These are phyloP conservation scores for Centropus bengalensis DNA, from an alignment of 2,113 vertebrate species.

Conservation along the genomic window DNA sequence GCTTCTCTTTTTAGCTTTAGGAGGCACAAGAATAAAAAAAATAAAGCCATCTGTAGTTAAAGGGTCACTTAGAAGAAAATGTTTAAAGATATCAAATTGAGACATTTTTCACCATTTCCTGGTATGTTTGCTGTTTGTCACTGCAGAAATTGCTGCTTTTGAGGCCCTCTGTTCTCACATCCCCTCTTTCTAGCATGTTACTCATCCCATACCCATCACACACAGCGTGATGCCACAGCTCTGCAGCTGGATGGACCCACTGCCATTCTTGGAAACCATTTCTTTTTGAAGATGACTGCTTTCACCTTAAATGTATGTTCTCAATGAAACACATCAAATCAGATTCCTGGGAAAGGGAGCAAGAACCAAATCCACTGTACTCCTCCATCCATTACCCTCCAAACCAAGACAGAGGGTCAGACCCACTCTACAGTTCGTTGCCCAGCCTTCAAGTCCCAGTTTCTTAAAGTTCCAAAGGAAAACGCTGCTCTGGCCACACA, in stretches of 20 bases:
- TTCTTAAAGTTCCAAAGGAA: background rate
- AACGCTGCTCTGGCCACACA: background rate
- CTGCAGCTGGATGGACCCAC: background rate
- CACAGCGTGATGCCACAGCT: accelerated
- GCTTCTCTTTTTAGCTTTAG: background rate
- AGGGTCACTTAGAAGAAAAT: background rate
- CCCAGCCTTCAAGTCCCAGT: no score
- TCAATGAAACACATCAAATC: no score
- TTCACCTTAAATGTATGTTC: background rate
- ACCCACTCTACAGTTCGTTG: background rate
- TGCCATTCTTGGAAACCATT: background rate
- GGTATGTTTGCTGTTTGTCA: background rate
- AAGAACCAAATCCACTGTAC: background rate
- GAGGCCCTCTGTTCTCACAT: background rate
- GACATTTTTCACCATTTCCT: background rate
- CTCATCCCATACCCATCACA: background rate
- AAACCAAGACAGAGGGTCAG: background rate
- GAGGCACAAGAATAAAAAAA: background rate
- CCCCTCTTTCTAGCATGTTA: background rate
- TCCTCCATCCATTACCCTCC: background rate
- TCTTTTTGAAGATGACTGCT: background rate
- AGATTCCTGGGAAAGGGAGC: background rate
- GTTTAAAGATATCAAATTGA: background rate
- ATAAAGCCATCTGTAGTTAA: background rate
- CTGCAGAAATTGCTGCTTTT: background rate